These are phyloP conservation scores for Dolichomitus sp. DNA, from an alignment of 2,888 invertebrate species.

Conservation along the genomic window DNA sequence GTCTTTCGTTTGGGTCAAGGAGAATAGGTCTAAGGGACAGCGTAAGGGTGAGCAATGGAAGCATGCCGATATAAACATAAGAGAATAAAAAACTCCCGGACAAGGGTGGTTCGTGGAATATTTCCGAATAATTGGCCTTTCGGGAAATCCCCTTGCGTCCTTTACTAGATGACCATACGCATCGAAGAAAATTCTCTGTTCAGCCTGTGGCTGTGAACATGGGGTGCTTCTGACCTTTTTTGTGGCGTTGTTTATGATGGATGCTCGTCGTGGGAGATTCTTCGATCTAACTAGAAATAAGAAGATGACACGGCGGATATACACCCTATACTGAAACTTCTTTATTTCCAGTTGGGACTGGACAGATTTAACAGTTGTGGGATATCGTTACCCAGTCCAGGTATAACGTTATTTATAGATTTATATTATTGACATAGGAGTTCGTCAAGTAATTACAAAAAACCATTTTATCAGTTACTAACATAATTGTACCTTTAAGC, in stretches of 20 bases:
- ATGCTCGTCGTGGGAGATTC: background rate
- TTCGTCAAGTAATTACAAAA: too few species aligned
- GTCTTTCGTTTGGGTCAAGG: conserved; percentile 21
- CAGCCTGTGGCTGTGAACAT: background rate
- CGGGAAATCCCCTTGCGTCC: conserved; percentile 52
- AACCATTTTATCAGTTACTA: too few species aligned
- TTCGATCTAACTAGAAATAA: background rate
- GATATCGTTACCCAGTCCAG: too few species aligned
- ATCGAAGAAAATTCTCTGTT: conserved; percentile 26
- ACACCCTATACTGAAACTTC: background rate
- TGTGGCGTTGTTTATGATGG: conserved; percentile 10
- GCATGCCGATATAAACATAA: conserved; percentile 1
- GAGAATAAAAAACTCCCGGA: conserved; percentile 18
- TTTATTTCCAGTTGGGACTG: too few species aligned
- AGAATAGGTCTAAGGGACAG: conserved; percentile 11
- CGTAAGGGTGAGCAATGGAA: conserved; percentile 22
- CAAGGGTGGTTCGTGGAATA: conserved; percentile 42
- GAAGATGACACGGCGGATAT: background rate
- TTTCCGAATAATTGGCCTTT: conserved; percentile 61
- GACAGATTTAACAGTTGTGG: too few species aligned
- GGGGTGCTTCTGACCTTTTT: background rate
- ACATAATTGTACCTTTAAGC: too few species aligned
- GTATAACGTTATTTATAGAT: too few species aligned
- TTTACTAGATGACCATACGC: conserved; percentile 24
- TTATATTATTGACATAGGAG: too few species aligned